Base-by-base conservation (phyloP, 1,140 invertebrate genomes). In the Venturia canescens region DNA sequence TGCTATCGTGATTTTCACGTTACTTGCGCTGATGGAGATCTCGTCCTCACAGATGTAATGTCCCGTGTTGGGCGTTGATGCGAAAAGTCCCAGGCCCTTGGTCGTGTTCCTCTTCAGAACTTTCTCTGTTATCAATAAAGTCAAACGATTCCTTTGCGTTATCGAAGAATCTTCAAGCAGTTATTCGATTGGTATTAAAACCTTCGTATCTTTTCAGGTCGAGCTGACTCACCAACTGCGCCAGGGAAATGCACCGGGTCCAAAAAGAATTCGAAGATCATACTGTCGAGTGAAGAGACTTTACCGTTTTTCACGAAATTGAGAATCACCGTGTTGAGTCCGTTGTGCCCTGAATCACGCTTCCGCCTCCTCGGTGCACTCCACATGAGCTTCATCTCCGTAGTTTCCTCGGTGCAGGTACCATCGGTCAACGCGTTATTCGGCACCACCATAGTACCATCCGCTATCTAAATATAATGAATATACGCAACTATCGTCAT, bases 301-400 rank as follows among this genome's bases (percentile, higher is more conserved):
- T 57, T 72, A 3, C 80, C 79, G 13, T 84, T 76, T 3, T 83
- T 83, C 6, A 78, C n/a, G 5, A 86, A 78, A 2, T 21, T 26
- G 7, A 86, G 82, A 27, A 84, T 13, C 0, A 81, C 23, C 3
- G 53, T 75, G 57, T 38, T 78, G 13, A 29, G 18, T 18, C 18
- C 38, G 16, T 29, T 70, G 7, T 9, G 29, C 16, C 31, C 63
- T 27, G 9, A 27, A 16, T 27, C 69, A n/a, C 38, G 26, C 53
- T 31, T 79, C 38, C 31, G 34, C 29, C 18, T 72, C 21, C 71
- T 80, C 23, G 1, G 7, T 44, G 21, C 38, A 15, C 0, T 63
- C 66, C 85, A 85, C 3, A 38, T 27, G 7, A 84, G 63, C 34
- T 63, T 84, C 71, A 86, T 50, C n/a, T 80, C 26, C 0, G 83